Evolutionary conservation across 2,888 invertebrate species (phyloP).

Genomic region (Pammene fasciana): DNA sequence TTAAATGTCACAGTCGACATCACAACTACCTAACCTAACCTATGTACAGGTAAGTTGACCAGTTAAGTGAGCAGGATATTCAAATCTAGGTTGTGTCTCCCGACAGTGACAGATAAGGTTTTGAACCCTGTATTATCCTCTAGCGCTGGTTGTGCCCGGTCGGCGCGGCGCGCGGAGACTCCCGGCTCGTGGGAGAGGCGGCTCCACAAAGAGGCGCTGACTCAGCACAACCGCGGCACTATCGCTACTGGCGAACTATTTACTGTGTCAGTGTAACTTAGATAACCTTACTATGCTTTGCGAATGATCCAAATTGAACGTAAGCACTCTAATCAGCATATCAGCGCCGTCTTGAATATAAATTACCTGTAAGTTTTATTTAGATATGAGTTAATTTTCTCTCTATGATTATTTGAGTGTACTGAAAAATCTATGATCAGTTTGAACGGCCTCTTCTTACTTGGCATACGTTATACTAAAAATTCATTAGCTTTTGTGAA

Average conservation of each 20-base stretch:
- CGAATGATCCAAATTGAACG: constrained; percentile 31
- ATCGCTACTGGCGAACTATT: constrained; percentile 50
- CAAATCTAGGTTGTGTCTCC: not conserved
- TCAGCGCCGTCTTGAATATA: not conserved
- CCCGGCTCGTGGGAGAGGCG: constrained; percentile 66
- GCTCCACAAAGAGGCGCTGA: constrained; percentile 67
- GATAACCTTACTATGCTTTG: constrained; percentile 27
- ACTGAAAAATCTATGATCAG: not conserved
- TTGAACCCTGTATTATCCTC: constrained; percentile 23
- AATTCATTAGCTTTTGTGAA: not conserved
- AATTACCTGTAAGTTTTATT: not conserved
- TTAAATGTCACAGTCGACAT: too few relatives aligned
- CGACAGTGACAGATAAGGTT: constrained; percentile 7
- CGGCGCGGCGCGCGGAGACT: constrained; percentile 13
- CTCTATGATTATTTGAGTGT: not conserved
- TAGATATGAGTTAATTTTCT: not conserved
- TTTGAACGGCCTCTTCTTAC: not conserved
- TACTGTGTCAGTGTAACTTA: constrained; percentile 24
- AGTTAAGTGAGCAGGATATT: not conserved
- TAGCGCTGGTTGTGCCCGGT: constrained; percentile 5
- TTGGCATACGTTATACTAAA: not conserved
- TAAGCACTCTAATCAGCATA: not conserved
- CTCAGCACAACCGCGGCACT: constrained; percentile 60
- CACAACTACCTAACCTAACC: too few relatives aligned
- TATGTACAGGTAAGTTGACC: too few relatives aligned